Base-by-base conservation (phyloP, 1,140 invertebrate genomes). In the Danaus plexippus region DNA sequence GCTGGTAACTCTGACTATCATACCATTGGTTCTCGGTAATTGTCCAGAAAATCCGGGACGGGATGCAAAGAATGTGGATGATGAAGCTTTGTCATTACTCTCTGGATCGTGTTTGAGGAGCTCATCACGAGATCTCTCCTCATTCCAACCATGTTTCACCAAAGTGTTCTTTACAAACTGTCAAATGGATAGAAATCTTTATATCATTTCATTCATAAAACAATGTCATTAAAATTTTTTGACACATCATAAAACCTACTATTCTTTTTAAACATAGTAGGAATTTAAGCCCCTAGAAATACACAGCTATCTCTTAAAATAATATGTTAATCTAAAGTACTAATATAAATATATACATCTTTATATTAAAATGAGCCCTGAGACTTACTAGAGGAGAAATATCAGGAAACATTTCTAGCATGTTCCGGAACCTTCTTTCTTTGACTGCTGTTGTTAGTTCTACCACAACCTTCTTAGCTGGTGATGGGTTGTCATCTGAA, bases 361-460 rank as follows among this genome's bases (percentile, higher is more conserved):
- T 32, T 32, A 32, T 32, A 32, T 6, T 32, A 32, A 32, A 32
- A 32, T 32, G 1, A 32, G 2, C 5, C 2, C 22, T 3, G 7
- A 47, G 41, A 65, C 69, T 75, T 73, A 88, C 87, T 57, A 84
- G 54, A 6, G 75, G 67, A 51, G 77, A 75, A 56, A 87, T 72
- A 61, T 88, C 87, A 7, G 87, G 87, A 54, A 88, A 88, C 85
- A 88, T 88, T 75, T 87, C 75, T 44, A 80, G 51, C 87, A 88
- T 88, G 58, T 88, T 88, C 58, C 72, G 67, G 55, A 88, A 84
- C 44, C 87, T 70, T 43, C 85, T 75, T 53, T 87, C 83, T 55
- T 83, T 85, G 7, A 85, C 64, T 41, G 76, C 71, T 10, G 82
- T 74, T 11, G 83, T 85, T 1, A 88, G 59, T 52, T 80, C 77